A percentile compares a stretch with the other conserved stretches of the same genome.
These are phyloP conservation scores for Chaetodon auriga DNA, from an alignment of 2,113 vertebrate species.

Conservation along the genomic window DNA sequence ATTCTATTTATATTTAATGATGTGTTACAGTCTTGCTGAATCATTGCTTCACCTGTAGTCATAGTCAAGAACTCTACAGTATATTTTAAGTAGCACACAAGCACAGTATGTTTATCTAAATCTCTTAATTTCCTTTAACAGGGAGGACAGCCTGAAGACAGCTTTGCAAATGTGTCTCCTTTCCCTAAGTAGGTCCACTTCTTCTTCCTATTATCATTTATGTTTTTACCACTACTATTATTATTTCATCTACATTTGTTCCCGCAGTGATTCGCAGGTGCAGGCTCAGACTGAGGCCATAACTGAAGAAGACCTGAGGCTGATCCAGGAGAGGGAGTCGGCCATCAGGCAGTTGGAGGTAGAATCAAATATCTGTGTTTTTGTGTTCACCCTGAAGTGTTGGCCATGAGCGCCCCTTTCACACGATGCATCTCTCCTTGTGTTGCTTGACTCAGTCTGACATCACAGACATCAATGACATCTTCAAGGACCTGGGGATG, in stretches of 20 bases:
- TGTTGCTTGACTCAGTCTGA: conserved; percentile 87
- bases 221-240: background rate
- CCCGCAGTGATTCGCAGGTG: conserved; percentile 78
- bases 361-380: conserved; percentile 12
- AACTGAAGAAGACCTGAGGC: conserved; percentile 93
- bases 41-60: background rate
- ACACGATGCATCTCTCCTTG: background rate
- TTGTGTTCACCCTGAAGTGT: background rate
- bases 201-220: background rate
- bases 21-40: background rate
- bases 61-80: background rate
- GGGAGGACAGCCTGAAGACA: conserved; percentile 90
- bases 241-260: conserved; percentile 2
- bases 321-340: conserved; percentile 94
- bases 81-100: background rate
- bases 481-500: conserved; percentile 97
- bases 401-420: background rate
- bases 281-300: conserved; percentile 92
- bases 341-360: conserved; percentile 95
- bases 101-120: conserved; percentile 6
- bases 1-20: conserved; percentile 1
- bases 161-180: conserved; percentile 83
- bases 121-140: conserved; percentile 65
- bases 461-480: conserved; percentile 97
- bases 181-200: conserved; percentile 86